Conservation (phyloP, 1,140 invertebrate genomes). For the Heliconius eleuchia region DNA sequence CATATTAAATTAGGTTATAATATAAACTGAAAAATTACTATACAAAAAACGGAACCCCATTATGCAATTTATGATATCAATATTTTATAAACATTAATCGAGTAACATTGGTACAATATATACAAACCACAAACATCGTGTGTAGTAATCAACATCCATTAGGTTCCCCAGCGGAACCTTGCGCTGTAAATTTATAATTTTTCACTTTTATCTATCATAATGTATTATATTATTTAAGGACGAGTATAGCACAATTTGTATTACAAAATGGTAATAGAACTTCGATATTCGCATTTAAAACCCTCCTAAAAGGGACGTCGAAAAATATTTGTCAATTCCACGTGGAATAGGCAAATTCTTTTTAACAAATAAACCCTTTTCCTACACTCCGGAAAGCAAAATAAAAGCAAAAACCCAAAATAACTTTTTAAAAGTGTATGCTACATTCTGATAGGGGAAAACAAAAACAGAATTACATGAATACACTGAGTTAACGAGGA, state of each 20-base stretch:
- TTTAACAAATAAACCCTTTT: slow-evolving; percentile 21
- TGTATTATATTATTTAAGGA: not conserved
- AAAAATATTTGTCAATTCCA: slow-evolving; percentile 14
- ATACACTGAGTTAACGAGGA: slow-evolving; percentile 6
- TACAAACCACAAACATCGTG: no score
- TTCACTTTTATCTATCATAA: not conserved
- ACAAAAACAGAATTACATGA: not conserved
- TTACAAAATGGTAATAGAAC: not conserved
- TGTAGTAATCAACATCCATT: no score
- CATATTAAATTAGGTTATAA: no score
- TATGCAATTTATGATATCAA: no score
- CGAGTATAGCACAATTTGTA: not conserved
- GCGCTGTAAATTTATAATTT: no score
- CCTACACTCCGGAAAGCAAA: slow-evolving; percentile 17
- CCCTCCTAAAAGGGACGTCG: not conserved
- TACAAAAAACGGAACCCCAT: no score
- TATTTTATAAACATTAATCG: no score
- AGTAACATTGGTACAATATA: no score
- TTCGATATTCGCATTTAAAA: not conserved
- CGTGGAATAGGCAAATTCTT: slow-evolving; percentile 2
- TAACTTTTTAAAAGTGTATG: slow-evolving; percentile 17
- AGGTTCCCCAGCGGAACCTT: no score
- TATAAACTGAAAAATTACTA: no score
- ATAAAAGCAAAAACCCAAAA: slow-evolving; percentile 17
- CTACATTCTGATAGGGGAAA: slow-evolving; percentile 5